Base-by-base conservation (phyloP, 2,888 invertebrate genomes). In the Coronaproctus castanopsis region DNA sequence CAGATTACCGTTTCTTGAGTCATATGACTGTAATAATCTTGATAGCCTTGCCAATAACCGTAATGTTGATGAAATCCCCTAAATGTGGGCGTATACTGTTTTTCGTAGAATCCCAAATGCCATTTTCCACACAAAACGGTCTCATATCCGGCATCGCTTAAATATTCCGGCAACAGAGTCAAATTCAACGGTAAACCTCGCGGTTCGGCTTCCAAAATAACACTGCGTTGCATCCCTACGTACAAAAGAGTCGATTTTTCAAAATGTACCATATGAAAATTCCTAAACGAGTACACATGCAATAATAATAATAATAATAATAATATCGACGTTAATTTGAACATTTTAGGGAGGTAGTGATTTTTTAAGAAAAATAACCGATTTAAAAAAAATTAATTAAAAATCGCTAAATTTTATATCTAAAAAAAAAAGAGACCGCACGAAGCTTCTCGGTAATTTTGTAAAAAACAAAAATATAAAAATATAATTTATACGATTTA, bases 61-160 rank as follows among this genome's bases (percentile, higher is more conserved):
- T 80, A 86, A 70, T 89, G 87, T 3, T 79, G 76, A 65, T 87
- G 82, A 68, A 87, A 93, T 2, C 89, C 89, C 49, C 88, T 76
- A 62, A 73, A 72, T 0, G 78, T 78, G 1, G 89, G 89, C 5
- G 84, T 79, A 68, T 79, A 81, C 63, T 75, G 72, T 56, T 72
- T 70, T 19, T 70, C 68, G 65, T 71, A 74, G 68, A 75, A 76
- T 8, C 78, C 77, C 52, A 77, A 68, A 67, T 71, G 69, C 77
- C 78, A 77, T 71, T 78, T 78, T 22, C 78, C 78, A 19, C 78
- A 72, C 24, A 75, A 72, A 63, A 76, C 76, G 3, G 75, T 74
- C 1, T 64, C 64, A 66, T 78, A 78, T 3, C 76, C 77, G 8
- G 75, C 68, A 24, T 71, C 68, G 58, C 72, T 71, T 24, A 78